Evolutionary conservation across 2,113 vertebrate species (phyloP).

Genomic region (Antennarius striatus): DNA sequence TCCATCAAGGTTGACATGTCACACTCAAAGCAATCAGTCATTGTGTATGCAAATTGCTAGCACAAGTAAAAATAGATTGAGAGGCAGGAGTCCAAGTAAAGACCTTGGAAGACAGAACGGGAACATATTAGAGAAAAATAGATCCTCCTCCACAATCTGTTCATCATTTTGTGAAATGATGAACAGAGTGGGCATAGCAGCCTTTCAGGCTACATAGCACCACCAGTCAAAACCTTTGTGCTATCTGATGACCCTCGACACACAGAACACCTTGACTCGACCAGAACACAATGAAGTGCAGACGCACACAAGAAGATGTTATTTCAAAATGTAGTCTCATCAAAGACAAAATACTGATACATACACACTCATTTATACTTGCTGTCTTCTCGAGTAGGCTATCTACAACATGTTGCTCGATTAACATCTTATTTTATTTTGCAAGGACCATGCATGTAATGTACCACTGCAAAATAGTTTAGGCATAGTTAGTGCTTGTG

Average conservation of each 20-base stretch:
- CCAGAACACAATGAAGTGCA: constrained; percentile 16
- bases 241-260: not conserved
- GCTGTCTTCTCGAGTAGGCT: no score
- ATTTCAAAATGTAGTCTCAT: not conserved
- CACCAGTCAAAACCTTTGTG: constrained; percentile 8
- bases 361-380: constrained; percentile 9
- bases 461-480: not conserved
- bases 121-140: constrained; percentile 22
- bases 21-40: not conserved
- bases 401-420: no score
- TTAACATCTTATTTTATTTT: not conserved
- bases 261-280: constrained; percentile 1
- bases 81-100: not conserved
- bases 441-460: no score
- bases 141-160: constrained; percentile 23
- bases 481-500: not conserved
- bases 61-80: constrained; percentile 5
- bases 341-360: constrained; percentile 7
- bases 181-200: constrained; percentile 4
- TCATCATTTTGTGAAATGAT: constrained; percentile 30
- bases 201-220: constrained; percentile 1
- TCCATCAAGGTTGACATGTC: not conserved
- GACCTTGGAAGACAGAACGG: not conserved
- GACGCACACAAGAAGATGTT: not conserved
- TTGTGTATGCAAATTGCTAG: constrained; percentile 1